Base-by-base conservation (phyloP, 2,113 vertebrate genomes). In the Hydrolagus affinis region DNA sequence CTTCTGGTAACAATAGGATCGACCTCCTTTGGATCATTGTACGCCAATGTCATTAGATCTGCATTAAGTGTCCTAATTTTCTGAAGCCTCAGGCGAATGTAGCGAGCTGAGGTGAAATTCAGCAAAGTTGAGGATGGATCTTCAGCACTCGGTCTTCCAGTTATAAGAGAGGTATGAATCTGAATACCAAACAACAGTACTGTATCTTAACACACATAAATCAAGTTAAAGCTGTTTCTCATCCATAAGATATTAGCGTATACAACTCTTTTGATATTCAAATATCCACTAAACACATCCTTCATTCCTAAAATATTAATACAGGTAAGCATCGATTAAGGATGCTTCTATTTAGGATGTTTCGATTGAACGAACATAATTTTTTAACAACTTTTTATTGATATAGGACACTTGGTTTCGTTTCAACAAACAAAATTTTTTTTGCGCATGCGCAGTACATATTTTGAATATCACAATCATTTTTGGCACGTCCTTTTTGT, bases 101-200 rank as follows among this genome's bases (percentile, higher is more conserved):
- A 99, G 28, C 96, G 97, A 77, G 98, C 95, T 0, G 97, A 97
- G 77, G 98, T 99, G 90, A 98, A 99, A 88, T 97, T 96, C 23
- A 99, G 89, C 44, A 99, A 89, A 14, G 90, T 90, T 0, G 91
- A 93, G 4, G 97, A 98, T 0, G 96, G 98, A 88, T 99, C 96
- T 0, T 98, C 97, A 1, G 96, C 97, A 74, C 97, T 99, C 17
- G 98, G 98, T 25, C 97, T 94, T 10, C 97, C 96, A 74, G 98
- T 99, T 90, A 99, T 97, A 86, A 99, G 86, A 85, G 98, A 99
- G 3, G 96, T 96, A 87, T 98, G 97, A 90, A 99, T 99, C 98
- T 99, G 89, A 44, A 73, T 80, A 72, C 19, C 1, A 85, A 32
- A 89, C 15, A 60, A 12, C 25, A 15, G 1, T 23, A 12, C 25